Base-by-base conservation (phyloP, 2,113 vertebrate species). In the Thalassarche chlororhynchos region DNA sequence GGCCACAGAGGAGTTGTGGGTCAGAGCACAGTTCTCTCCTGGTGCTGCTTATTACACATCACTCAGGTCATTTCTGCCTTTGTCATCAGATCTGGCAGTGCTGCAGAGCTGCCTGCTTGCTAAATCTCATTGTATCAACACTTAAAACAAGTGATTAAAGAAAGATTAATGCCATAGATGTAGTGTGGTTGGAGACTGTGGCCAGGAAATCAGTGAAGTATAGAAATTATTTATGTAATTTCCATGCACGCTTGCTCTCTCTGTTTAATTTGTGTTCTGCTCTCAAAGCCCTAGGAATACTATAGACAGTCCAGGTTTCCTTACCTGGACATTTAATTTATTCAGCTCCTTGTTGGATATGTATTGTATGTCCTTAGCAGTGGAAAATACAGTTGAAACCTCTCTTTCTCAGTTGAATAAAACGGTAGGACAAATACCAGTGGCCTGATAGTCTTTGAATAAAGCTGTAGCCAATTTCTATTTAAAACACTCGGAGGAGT, bases 401-500 rank as follows among this genome's bases (percentile, higher is more conserved):
- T 6, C 24, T 74, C 44, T 74, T 93, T 69, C 72, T 70, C 32
- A 44, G 20, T 34, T 84, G 46, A 78, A 47, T 86, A 51, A 92
- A 87, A 34, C 5, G 10, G 17, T 54, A 34, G 52, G 29, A 60
- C n/a, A 79, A 83, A 52, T 91, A 34, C 54, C 81, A 69, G 74
- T 70, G 54, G 49, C 54, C 61, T 46, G 25, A 79, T 95, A 84
- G 75, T 55, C n/a, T 78, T 81, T 82, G 52, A 82, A 61, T 82
- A 95, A 93, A 93, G 28, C 69, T 83, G 75, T 66, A 88, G 90
- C 46, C 44, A 76, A 25, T 92, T 94, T 83, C 58, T 84, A 31
- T 94, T 95, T 93, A 85, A 93, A 69, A 69, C 71, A 72, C 91
- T 89, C 40, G 1, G 65, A 89, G 89, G 87, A 90, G 34, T 72